phyloP scores from a whole-genome alignment of 1,140 invertebrate species.

The Apis cerana region DNA sequence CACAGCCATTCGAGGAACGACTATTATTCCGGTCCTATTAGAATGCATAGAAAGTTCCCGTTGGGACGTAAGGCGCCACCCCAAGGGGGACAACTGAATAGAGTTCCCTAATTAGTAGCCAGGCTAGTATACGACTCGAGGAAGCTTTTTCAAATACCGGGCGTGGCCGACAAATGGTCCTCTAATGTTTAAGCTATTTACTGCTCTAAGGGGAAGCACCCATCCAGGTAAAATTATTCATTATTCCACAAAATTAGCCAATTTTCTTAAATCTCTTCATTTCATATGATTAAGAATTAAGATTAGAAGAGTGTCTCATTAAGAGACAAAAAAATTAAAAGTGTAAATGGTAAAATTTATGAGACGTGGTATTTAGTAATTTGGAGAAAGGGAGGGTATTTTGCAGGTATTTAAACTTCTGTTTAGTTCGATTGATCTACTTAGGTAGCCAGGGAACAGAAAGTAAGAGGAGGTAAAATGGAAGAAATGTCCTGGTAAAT shows the following conservation, averaged over 20 bases:
- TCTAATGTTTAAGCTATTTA: neutral
- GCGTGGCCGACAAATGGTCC: constrained; percentile 15
- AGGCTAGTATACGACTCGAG: constrained; percentile 61
- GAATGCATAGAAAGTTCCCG: constrained; percentile 53
- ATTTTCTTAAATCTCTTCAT: no score
- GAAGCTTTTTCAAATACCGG: constrained; percentile 53
- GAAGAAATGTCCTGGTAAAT: constrained; percentile 13
- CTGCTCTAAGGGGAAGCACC: neutral
- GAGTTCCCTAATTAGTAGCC: constrained; percentile 69
- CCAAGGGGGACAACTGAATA: constrained; percentile 61
- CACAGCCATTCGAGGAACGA: constrained; percentile 21
- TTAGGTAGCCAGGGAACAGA: constrained; percentile 60
- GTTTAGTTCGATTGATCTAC: constrained; percentile 62
- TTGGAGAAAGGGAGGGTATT: neutral
- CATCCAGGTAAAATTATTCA: neutral
- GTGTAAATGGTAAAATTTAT: neutral
- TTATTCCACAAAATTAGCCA: no score
- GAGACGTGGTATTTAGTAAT: neutral
- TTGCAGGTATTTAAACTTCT: neutral
- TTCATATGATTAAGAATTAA: no score
- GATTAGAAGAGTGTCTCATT: no score
- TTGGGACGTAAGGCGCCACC: constrained; percentile 39
- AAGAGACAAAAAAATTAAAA: no score
- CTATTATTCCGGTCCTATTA: constrained; percentile 55
- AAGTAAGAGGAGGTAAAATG: constrained; percentile 31